Conservation (phyloP, 2,797 vertebrate genomes). For the Gymnodraco acuticeps region DNA sequence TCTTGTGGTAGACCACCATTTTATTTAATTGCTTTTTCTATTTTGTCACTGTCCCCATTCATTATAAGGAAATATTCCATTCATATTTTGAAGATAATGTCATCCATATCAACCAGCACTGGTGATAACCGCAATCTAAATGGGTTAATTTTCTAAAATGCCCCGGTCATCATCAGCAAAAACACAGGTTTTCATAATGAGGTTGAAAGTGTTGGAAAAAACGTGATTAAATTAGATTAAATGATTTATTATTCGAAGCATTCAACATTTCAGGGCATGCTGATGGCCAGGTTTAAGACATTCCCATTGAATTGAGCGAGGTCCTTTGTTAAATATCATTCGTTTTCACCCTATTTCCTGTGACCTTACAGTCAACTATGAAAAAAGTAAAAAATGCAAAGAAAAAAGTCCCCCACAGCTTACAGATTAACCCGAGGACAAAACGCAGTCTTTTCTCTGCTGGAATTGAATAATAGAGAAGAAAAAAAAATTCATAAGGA, state of each 20-base stretch:
- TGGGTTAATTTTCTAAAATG: neutral
- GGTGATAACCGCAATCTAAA: neutral
- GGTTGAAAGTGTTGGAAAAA: neutral
- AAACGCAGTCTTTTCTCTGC: neutral
- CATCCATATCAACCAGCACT: neutral
- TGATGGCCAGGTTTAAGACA: neutral
- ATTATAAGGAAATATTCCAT: neutral
- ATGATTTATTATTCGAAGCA: no score
- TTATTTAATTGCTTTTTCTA: no score
- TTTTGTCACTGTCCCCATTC: no score
- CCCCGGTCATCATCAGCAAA: neutral
- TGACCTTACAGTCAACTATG: neutral
- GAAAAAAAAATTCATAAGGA: slow-evolving; percentile 7
- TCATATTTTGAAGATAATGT: neutral
- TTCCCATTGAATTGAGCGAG: neutral
- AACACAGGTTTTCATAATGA: neutral
- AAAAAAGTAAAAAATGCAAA: slow-evolving; percentile 1
- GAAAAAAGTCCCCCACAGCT: neutral
- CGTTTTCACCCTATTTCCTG: neutral
- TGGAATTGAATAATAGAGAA: slow-evolving; percentile 13
- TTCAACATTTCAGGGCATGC: neutral
- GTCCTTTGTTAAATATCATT: neutral
- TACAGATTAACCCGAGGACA: neutral
- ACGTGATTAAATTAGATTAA: neutral
- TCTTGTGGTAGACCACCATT: neutral